Conservation (phyloP, 30 jellyfish, hydroid and myxozoan genomes). For the Rhopilema esculentum region DNA sequence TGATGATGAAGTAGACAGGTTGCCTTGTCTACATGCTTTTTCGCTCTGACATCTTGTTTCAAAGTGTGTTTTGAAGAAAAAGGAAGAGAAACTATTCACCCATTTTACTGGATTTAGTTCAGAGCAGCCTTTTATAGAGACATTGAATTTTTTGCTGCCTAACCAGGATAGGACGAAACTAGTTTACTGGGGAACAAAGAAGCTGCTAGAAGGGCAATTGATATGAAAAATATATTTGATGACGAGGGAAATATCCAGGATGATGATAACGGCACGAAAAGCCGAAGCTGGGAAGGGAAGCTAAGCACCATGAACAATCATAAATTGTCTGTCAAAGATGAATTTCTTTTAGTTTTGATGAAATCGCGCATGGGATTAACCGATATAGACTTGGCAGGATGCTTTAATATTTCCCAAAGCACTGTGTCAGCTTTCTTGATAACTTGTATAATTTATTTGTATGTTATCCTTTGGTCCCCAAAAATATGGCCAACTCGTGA, state of each 20-base stretch:
- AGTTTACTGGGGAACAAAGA: constrained; percentile 6
- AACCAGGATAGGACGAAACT: not conserved
- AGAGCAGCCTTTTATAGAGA: not conserved
- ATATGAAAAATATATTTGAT: not conserved
- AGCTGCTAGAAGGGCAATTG: not conserved
- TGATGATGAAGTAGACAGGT: not conserved
- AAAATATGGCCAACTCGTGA: constrained; percentile 15
- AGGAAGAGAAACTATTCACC: constrained; percentile 17
- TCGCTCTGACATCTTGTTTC: not conserved
- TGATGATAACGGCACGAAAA: not conserved
- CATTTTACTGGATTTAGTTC: not conserved
- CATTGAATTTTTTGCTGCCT: not conserved
- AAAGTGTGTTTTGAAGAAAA: not conserved
- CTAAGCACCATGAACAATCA: constrained; percentile 1
- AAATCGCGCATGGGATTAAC: constrained; percentile 13
- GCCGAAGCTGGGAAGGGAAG: not conserved
- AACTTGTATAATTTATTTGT: constrained; percentile 4
- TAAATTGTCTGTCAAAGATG: constrained; percentile 13
- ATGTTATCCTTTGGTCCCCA: not conserved
- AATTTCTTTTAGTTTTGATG: constrained; percentile 1
- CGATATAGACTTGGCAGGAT: constrained; percentile 17
- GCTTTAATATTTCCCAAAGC: constrained; percentile 13
- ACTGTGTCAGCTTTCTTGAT: not conserved
- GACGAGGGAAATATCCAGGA: not conserved
- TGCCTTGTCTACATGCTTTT: constrained; percentile 10